phyloP scores from a whole-genome alignment of 2,888 invertebrate species.

The Strigamia transsilvanica region DNA sequence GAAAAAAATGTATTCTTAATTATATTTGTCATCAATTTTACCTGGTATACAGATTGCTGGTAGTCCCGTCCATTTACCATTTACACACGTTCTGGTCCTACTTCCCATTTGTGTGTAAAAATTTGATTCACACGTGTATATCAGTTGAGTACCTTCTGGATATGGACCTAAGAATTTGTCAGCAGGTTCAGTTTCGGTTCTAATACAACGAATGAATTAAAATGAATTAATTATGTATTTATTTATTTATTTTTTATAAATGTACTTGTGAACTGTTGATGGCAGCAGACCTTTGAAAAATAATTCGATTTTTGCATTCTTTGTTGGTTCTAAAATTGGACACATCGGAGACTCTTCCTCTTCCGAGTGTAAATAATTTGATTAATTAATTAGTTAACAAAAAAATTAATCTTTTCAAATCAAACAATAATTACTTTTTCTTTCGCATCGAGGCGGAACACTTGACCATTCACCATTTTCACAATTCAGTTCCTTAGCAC shows the following conservation, averaged over 20 bases:
- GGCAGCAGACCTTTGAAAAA: not conserved
- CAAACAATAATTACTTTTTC: not conserved
- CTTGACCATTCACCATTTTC: not conserved
- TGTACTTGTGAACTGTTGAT: not conserved
- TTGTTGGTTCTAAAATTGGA: not conserved
- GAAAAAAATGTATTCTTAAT: not conserved
- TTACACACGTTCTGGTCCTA: not conserved
- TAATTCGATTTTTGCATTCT: not conserved
- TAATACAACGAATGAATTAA: not conserved
- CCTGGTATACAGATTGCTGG: not conserved
- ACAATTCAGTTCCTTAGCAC: not conserved
- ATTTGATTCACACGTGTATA: not conserved
- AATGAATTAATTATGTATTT: not conserved
- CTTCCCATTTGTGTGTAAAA: not conserved
- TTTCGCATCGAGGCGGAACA: not conserved
- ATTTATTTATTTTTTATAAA: not conserved
- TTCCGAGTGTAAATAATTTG: not conserved
- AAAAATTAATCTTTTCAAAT: too few species aligned
- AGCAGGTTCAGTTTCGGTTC: not conserved
- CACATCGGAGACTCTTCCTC: not conserved
- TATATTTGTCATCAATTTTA: not conserved
- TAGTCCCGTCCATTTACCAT: not conserved
- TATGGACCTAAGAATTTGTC: not conserved
- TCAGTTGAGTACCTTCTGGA: slow-evolving; percentile 7
- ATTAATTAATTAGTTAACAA: too few species aligned